Percentiles rank a stretch among this genome's conserved stretches.
These are phyloP conservation scores for Tachysurus fulvidraco DNA, from an alignment of 2,113 vertebrate genomes.

Conservation along the genomic window DNA sequence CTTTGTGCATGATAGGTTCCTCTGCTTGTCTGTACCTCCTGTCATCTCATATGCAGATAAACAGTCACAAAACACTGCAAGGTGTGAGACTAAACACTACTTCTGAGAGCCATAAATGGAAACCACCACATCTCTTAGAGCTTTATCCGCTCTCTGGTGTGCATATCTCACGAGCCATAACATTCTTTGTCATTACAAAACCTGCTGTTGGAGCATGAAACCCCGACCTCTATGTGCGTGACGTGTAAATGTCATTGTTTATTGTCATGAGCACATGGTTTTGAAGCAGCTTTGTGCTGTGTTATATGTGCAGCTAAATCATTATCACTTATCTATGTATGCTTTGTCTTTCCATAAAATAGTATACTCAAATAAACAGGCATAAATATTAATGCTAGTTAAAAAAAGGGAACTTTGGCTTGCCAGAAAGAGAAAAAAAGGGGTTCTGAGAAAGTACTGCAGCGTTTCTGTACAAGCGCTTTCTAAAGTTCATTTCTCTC, in stretches of 20 bases:
- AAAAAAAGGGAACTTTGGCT: neutral
- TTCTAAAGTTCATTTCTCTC: constrained; percentile 52
- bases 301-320: neutral
- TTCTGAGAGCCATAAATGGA: constrained; percentile 46
- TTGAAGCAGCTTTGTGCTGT: neutral
- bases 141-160: neutral
- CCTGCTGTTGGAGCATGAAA: neutral
- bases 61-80: neutral
- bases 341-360: neutral
- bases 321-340: neutral
- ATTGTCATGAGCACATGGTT: neutral
- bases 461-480: constrained; percentile 50
- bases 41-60: constrained; percentile 10
- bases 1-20: neutral
- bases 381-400: neutral
- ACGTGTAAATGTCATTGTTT: constrained; percentile 19
- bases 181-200: constrained; percentile 10
- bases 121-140: neutral
- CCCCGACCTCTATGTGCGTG: neutral
- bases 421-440: constrained; percentile 25
- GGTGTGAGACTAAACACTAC: constrained; percentile 30
- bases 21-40: constrained; percentile 1
- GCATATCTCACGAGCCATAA: neutral
- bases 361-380: neutral
- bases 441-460: constrained; percentile 53